Percentiles rank a stretch among this genome's conserved stretches.
These are phyloP conservation scores for Semnornis frantzii DNA, from an alignment of 2,113 vertebrate species.

Conservation along the genomic window DNA sequence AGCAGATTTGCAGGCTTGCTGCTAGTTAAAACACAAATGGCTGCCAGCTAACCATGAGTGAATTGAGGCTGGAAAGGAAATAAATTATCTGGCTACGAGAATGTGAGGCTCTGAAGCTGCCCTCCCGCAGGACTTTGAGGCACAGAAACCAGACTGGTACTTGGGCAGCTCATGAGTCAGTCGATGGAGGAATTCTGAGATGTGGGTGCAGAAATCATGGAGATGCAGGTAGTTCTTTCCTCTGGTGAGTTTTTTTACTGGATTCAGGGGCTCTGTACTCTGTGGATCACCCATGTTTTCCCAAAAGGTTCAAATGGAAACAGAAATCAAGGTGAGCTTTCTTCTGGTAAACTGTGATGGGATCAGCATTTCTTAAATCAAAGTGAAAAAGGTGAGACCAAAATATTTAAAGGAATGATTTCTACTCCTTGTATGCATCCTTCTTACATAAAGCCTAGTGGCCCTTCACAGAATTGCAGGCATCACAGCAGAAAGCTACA, in stretches of 20 bases:
- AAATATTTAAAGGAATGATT: rapidly evolving
- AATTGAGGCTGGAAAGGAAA: not conserved
- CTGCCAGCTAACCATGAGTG: not conserved
- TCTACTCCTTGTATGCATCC: not conserved
- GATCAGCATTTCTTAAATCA: not conserved
- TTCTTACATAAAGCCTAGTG: not conserved
- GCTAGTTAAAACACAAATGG: not conserved
- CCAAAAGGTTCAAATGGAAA: not conserved
- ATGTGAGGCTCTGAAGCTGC: not conserved
- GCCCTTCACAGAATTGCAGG: not conserved
- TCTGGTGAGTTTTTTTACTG: not conserved
- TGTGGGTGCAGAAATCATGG: not conserved
- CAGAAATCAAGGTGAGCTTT: not conserved
- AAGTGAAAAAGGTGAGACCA: not conserved
- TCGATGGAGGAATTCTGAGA: not conserved
- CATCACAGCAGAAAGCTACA: not conserved
- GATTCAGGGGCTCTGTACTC: not conserved
- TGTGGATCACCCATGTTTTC: not conserved
- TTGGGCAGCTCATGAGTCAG: not conserved
- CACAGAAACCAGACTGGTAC: not conserved
- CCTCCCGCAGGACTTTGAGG: not conserved
- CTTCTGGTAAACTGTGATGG: rapidly evolving
- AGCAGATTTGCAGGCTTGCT: not conserved
- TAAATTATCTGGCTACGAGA: not conserved
- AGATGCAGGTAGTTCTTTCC: not conserved